Evolutionary conservation across 2,113 vertebrate genomes (phyloP).

Genomic region (Apus apus): DNA sequence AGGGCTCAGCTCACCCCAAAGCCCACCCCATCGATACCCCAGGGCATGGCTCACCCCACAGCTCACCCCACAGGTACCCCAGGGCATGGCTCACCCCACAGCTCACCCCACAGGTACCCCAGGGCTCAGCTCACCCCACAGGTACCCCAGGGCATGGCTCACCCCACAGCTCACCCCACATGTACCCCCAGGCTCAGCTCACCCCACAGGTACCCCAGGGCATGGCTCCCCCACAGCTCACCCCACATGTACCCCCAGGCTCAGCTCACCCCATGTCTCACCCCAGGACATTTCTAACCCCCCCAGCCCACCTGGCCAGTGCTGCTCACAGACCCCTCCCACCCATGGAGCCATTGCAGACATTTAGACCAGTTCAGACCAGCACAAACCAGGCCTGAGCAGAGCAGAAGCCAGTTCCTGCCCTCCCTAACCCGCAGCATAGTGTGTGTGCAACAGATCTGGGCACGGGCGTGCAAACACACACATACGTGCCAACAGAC

Average conservation of each 20-base stretch:
- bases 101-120: not conserved
- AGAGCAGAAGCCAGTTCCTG: not conserved
- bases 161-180: accelerated
- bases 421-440: no score
- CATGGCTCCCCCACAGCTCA: not conserved
- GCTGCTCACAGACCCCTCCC: not conserved
- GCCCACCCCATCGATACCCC: accelerated
- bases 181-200: no score
- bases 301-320: not conserved
- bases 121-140: no score
- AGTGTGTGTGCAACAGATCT: accelerated
- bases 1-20: accelerated
- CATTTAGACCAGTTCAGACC: not conserved
- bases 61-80: not conserved
- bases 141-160: no score
- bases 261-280: not conserved
- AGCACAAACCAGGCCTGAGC: not conserved
- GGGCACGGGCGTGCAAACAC: not conserved
- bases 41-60: accelerated
- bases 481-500: not conserved
- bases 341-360: not conserved
- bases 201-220: not conserved
- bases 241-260: not conserved
- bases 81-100: no score
- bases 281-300: not conserved